A percentile compares a stretch with the other conserved stretches of the same genome.
Evolutionary conservation across 2,888 invertebrate species (phyloP).

Genomic region (Agrotis segetum): DNA sequence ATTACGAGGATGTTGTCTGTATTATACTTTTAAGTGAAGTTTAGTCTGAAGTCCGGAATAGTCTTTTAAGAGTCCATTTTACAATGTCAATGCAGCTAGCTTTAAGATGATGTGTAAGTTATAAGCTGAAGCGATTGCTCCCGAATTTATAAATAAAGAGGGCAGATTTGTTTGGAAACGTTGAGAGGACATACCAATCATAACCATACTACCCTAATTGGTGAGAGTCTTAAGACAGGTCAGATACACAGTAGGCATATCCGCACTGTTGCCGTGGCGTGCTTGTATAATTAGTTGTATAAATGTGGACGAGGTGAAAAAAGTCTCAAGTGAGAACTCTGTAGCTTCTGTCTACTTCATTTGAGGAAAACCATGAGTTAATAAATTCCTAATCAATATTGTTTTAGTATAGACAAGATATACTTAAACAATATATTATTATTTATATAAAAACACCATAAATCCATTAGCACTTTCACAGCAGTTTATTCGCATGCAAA

Average conservation of each 20-base stretch:
- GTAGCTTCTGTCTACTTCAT: background rate
- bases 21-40: slow-evolving; percentile 71
- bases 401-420: too few relatives aligned
- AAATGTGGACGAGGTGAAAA: background rate
- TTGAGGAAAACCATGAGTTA: too few relatives aligned
- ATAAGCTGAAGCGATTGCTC: slow-evolving; percentile 57
- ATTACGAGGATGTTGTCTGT: slow-evolving; percentile 35
- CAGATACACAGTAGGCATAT: background rate
- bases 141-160: too few relatives aligned
- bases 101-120: slow-evolving; percentile 41
- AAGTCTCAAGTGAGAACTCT: background rate
- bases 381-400: background rate
- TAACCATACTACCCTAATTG: too few relatives aligned
- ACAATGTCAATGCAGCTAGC: slow-evolving; percentile 78
- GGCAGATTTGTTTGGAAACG: too few relatives aligned
- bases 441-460: too few relatives aligned
- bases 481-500: too few relatives aligned
- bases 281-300: background rate
- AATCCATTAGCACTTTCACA: too few relatives aligned
- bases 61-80: slow-evolving; percentile 79
- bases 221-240: background rate
- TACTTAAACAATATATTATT: too few relatives aligned
- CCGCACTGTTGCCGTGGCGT: too few relatives aligned
- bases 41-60: slow-evolving; percentile 75
- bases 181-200: too few relatives aligned